Conservation (phyloP, 2,888 invertebrate species). For the Lasioglossum lativentre region DNA sequence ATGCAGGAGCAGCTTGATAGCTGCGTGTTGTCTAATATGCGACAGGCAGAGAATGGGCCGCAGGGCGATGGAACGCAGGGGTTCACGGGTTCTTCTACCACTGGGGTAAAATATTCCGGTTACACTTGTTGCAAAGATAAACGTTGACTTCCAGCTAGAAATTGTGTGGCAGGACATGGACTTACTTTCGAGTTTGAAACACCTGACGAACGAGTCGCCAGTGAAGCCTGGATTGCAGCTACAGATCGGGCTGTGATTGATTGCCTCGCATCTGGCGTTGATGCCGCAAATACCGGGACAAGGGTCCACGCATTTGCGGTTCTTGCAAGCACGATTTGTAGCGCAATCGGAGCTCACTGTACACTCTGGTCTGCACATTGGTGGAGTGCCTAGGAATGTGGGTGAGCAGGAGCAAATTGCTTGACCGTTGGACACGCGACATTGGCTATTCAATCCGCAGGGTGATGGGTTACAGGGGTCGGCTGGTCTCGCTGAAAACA, state of each 20-base stretch:
- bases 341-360: constrained; percentile 88
- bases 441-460: constrained; percentile 92
- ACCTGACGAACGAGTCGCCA: constrained; percentile 85
- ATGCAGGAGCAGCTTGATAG: constrained; percentile 88
- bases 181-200: constrained; percentile 72
- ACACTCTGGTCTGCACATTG: constrained; percentile 89
- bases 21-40: constrained; percentile 88
- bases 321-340: constrained; percentile 87
- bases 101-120: constrained; percentile 3
- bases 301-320: constrained; percentile 89
- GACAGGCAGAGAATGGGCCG: constrained; percentile 93
- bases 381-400: constrained; percentile 87
- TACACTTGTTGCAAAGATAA: neutral
- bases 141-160: neutral
- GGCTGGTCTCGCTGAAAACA: constrained; percentile 69
- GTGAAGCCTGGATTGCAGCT: constrained; percentile 84
- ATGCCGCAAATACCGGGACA: constrained; percentile 88
- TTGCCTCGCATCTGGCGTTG: constrained; percentile 86
- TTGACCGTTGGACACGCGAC: constrained; percentile 87
- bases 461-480: constrained; percentile 88
- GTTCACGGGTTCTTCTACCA: constrained; percentile 81
- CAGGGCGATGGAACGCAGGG: constrained; percentile 93
- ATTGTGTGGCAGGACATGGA: neutral
- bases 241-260: constrained; percentile 86
- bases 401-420: constrained; percentile 88